Evolutionary conservation across 1,140 invertebrate genomes (phyloP).

Genomic region (Choristoneura fumiferana): DNA sequence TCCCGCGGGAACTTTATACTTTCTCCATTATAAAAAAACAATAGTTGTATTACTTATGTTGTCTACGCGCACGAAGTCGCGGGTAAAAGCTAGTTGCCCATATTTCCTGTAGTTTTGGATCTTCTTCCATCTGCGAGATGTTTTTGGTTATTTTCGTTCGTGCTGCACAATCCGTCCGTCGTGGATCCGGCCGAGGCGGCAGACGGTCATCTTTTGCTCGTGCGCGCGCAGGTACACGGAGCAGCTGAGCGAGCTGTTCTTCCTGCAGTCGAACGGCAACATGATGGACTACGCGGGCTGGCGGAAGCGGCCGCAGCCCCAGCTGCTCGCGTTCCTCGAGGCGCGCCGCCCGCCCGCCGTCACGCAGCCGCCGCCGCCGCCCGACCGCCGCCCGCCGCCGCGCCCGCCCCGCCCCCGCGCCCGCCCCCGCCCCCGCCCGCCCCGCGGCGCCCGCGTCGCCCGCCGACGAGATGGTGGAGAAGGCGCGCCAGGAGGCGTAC

Average conservation of each 20-base stretch:
- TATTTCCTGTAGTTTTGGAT: no score
- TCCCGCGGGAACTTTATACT: no score
- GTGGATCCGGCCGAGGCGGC: no score
- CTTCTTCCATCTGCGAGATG: no score
- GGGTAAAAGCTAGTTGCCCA: no score
- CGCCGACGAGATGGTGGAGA: conserved; percentile 58
- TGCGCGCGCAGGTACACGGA: conserved; percentile 83
- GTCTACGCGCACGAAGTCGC: no score
- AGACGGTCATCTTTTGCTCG: no score
- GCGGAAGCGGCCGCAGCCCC: conserved; percentile 87
- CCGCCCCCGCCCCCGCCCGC: conserved; percentile 75
- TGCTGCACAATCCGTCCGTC: no score
- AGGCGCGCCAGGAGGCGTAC: conserved; percentile 93
- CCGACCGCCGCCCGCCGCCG: conserved; percentile 77
- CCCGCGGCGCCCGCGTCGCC: conserved; percentile 73
- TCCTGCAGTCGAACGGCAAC: conserved; percentile 90
- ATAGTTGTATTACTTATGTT: no score
- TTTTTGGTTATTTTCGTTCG: no score
- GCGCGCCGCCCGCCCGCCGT: conserved; percentile 81
- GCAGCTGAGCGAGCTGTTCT: conserved; percentile 90
- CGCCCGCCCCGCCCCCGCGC: conserved; percentile 79
- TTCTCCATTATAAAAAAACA: no score
- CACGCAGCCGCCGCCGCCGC: conserved; percentile 36
- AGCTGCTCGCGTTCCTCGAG: conserved; percentile 87
- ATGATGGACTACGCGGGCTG: conserved; percentile 92